A percentile compares a stretch with the other conserved stretches of the same genome.
phyloP scores from a whole-genome alignment of 1,140 invertebrate genomes.

The Tribolium madens region DNA sequence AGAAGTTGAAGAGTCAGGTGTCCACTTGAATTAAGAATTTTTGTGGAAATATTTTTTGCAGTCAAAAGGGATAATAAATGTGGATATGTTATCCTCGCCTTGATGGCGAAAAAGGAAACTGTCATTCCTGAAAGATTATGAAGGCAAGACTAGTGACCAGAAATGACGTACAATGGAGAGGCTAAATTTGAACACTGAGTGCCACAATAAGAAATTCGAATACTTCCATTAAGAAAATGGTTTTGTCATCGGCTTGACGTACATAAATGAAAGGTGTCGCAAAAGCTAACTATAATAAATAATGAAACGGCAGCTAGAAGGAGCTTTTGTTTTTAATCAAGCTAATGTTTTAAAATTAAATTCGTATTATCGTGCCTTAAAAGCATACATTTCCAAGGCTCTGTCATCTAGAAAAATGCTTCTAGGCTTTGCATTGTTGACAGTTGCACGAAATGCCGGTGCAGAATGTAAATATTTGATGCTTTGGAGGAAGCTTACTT shows the following conservation, averaged over 20 bases:
- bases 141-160: background rate
- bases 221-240: slow-evolving; percentile 27
- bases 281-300: slow-evolving; percentile 14
- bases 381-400: background rate
- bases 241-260: slow-evolving; percentile 3
- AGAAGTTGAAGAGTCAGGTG: too few relatives aligned
- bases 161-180: background rate
- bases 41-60: background rate
- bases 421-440: background rate
- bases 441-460: background rate
- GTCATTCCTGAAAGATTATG: background rate
- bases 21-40: background rate
- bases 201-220: slow-evolving; percentile 18
- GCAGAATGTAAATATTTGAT: slow-evolving; percentile 10
- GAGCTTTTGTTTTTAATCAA: slow-evolving; percentile 19
- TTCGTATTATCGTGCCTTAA: background rate
- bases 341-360: slow-evolving; percentile 2
- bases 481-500: background rate
- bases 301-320: background rate
- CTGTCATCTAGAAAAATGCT: background rate
- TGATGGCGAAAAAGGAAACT: background rate
- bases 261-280: slow-evolving; percentile 2
- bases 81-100: background rate
- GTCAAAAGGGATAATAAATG: background rate
- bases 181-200: background rate